A percentile compares a stretch with the other conserved stretches of the same genome.
Conservation (phyloP, 2,797 vertebrate genomes). For the Dallia pectoralis region DNA sequence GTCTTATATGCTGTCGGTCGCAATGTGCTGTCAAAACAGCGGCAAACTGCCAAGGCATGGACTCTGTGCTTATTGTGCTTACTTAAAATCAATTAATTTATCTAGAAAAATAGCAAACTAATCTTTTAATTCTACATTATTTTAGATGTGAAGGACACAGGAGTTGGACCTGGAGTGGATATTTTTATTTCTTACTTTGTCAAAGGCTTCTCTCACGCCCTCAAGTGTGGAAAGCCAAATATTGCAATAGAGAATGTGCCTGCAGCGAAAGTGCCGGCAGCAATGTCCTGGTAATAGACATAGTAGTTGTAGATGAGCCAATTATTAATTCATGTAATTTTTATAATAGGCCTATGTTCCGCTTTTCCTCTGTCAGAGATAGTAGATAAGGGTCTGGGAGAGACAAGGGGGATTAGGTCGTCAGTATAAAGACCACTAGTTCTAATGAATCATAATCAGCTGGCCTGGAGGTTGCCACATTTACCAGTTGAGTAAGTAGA, state of each 20-base stretch:
- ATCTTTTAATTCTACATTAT: no score
- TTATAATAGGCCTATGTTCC: slow-evolving; percentile 48
- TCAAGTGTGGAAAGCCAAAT: slow-evolving; percentile 35
- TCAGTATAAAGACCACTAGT: slow-evolving; percentile 59
- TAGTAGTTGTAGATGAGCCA: slow-evolving; percentile 8
- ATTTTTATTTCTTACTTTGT: background rate
- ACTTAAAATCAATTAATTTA: no score
- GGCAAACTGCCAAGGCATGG: no score
- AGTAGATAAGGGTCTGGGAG: slow-evolving; percentile 46
- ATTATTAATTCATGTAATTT: slow-evolving; percentile 64
- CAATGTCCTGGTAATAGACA: slow-evolving; percentile 7
- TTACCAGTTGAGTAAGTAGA: slow-evolving; percentile 43
- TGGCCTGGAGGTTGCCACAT: slow-evolving; percentile 22
- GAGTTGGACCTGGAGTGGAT: background rate
- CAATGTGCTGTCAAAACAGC: no score
- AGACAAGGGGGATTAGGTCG: slow-evolving; percentile 43
- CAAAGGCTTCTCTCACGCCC: slow-evolving; percentile 29
- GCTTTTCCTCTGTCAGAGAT: slow-evolving; percentile 41
- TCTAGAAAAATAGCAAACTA: no score
- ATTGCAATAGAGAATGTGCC: background rate
- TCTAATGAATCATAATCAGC: slow-evolving; percentile 34
- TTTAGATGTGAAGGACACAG: background rate
- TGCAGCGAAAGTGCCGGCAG: background rate
- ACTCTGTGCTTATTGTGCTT: no score
- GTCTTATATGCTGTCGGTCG: no score